Evolutionary conservation across 2,888 invertebrate species (phyloP).

Genomic region (Alsophila aescularia): DNA sequence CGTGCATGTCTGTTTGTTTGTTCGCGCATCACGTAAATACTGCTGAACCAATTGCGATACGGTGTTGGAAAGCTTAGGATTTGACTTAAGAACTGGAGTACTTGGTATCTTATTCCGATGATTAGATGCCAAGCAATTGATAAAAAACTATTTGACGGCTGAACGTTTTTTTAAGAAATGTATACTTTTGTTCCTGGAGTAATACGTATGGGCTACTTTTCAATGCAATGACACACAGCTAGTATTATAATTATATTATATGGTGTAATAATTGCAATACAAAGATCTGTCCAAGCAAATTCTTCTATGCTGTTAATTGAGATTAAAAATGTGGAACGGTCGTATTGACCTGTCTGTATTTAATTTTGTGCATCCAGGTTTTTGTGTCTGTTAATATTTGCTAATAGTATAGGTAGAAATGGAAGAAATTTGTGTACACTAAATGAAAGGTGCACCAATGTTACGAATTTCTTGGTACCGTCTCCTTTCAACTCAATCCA

Average conservation of each 20-base stretch:
- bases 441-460: constrained; percentile 32
- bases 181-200: too few species aligned
- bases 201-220: too few species aligned
- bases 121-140: too few species aligned
- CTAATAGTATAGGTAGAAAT: background rate
- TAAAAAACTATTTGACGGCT: too few species aligned
- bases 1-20: too few species aligned
- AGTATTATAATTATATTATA: background rate
- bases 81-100: too few species aligned
- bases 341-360: background rate
- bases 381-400: constrained; percentile 6
- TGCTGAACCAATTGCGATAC: too few species aligned
- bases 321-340: constrained; percentile 1
- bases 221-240: too few species aligned
- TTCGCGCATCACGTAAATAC: too few species aligned
- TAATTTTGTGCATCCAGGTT: constrained; percentile 8
- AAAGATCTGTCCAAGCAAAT: constrained; percentile 6
- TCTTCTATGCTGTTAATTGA: constrained; percentile 5
- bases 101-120: too few species aligned
- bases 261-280: background rate
- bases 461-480: constrained; percentile 55
- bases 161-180: too few species aligned
- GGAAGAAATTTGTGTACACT: constrained; percentile 4
- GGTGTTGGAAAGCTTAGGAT: too few species aligned
- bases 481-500: constrained; percentile 72